A percentile compares a stretch with the other conserved stretches of the same genome.
These are phyloP conservation scores for Cariama cristata DNA, from an alignment of 2,113 vertebrate species.

Conservation along the genomic window DNA sequence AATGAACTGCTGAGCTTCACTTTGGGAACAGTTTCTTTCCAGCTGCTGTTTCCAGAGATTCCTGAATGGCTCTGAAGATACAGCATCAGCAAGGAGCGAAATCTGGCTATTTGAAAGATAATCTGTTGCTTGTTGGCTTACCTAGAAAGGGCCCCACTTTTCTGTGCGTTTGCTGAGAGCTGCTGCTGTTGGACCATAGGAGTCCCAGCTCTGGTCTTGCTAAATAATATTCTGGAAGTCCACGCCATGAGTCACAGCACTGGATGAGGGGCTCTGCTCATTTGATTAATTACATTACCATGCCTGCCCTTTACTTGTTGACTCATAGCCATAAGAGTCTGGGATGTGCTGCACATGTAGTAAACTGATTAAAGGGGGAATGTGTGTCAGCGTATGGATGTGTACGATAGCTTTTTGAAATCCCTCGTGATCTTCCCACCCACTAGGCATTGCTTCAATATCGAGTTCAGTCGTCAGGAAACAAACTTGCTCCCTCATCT, in stretches of 20 bases:
- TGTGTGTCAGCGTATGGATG: neutral
- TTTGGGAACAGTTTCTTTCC: conserved; percentile 31
- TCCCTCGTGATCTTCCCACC: conserved; percentile 32
- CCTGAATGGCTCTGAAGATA: neutral
- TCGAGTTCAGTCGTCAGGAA: neutral
- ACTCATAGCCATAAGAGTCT: neutral
- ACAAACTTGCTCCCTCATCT: conserved; percentile 50
- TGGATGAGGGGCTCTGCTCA: neutral
- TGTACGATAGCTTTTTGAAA: neutral
- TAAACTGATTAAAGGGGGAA: neutral
- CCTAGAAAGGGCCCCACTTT: conserved; percentile 19
- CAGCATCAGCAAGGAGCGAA: neutral
- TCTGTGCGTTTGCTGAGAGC: neutral
- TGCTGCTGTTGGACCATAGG: neutral
- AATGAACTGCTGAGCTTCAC: conserved; percentile 10
- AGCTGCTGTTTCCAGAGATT: conserved; percentile 10
- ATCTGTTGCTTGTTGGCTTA: neutral
- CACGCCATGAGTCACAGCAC: neutral
- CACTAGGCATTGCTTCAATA: conserved; percentile 31
- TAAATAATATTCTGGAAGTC: conserved; percentile 5
- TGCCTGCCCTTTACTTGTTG: neutral
- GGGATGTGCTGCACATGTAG: neutral
- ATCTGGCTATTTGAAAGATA: neutral
- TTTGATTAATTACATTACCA: conserved; percentile 22
- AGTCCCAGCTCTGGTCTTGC: neutral